A percentile compares a stretch with the other conserved stretches of the same genome.
Evolutionary conservation across 2,113 vertebrate genomes (phyloP).

Genomic region (Xerus inauris): DNA sequence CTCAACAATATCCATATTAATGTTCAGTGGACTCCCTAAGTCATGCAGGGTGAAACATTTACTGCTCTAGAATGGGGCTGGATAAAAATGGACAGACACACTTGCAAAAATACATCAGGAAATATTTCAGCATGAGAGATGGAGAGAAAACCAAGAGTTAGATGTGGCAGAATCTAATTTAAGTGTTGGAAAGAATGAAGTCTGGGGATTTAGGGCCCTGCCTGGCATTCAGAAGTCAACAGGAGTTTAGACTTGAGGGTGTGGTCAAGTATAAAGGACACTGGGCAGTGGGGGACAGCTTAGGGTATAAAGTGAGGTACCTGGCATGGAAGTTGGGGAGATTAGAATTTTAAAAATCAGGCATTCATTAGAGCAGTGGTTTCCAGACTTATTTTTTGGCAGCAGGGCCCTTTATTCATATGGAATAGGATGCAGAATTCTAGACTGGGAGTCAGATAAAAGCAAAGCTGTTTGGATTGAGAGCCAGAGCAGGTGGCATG

Average conservation of each 20-base stretch:
- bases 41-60: not conserved
- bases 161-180: slow-evolving; percentile 13
- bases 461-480: not conserved
- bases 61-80: not conserved
- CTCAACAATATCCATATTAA: not conserved
- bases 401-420: not conserved
- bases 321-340: not conserved
- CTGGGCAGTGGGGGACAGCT: not conserved
- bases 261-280: not conserved
- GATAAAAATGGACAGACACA: not conserved
- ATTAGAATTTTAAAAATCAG: slow-evolving; percentile 5
- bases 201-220: not conserved
- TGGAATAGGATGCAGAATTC: slow-evolving; percentile 29
- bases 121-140: not conserved
- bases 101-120: not conserved
- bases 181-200: not conserved
- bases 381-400: not conserved
- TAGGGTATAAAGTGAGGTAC: not conserved
- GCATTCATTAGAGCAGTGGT: not conserved
- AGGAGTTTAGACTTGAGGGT: not conserved
- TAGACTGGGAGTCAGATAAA: not conserved
- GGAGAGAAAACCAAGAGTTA: not conserved
- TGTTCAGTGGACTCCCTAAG: not conserved
- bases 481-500: not conserved
- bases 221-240: not conserved